Percentiles rank a stretch among this genome's conserved stretches.
These are phyloP conservation scores for Netelia inedita DNA, from an alignment of 2,888 invertebrate species.

Conservation along the genomic window DNA sequence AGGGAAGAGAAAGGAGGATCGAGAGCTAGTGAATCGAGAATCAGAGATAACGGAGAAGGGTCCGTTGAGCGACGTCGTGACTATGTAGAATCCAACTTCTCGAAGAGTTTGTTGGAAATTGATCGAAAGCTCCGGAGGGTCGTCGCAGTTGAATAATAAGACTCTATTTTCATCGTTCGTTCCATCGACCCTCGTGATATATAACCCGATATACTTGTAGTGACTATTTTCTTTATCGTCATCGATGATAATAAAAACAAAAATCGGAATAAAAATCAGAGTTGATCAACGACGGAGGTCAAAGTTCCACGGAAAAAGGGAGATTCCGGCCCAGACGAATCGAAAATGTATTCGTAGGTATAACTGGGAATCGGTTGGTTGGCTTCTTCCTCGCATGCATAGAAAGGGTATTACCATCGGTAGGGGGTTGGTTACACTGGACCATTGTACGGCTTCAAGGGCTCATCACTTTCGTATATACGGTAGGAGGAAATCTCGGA, in stretches of 20 bases:
- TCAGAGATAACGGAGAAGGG: not conserved
- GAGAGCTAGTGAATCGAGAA: slow-evolving; percentile 13
- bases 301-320: not conserved
- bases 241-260: not conserved
- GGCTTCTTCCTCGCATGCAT: slow-evolving; percentile 75
- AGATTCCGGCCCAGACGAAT: slow-evolving; percentile 45
- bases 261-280: no score
- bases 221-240: not conserved
- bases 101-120: not conserved
- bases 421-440: slow-evolving; percentile 68
- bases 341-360: slow-evolving; percentile 56
- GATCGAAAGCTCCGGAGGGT: slow-evolving; percentile 1
- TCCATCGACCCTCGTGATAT: not conserved
- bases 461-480: slow-evolving; percentile 68
- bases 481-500: slow-evolving; percentile 66
- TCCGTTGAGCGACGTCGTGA: not conserved
- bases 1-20: not conserved
- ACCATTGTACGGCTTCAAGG: slow-evolving; percentile 77
- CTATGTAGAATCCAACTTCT: slow-evolving; percentile 11
- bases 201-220: not conserved
- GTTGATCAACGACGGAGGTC: not conserved
- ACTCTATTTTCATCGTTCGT: not conserved
- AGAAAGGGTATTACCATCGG: slow-evolving; percentile 71
- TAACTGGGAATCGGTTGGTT: slow-evolving; percentile 58
- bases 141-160: not conserved